Percentiles rank a stretch among this genome's conserved stretches.
phyloP scores from a whole-genome alignment of 2,797 vertebrate genomes.

The Erethizon dorsatum region DNA sequence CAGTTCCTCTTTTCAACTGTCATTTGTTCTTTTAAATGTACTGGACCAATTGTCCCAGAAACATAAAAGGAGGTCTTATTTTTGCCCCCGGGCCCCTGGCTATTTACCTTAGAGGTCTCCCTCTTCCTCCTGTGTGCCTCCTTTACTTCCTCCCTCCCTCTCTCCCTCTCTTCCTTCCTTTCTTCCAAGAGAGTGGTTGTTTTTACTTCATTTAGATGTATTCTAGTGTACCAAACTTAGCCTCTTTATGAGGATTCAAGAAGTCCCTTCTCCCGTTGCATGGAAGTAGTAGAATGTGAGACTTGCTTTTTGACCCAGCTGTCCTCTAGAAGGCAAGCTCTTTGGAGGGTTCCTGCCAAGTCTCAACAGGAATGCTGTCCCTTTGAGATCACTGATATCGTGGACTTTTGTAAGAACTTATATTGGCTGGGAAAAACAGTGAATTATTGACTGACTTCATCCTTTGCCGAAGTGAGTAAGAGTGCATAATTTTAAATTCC shows the following conservation, averaged over 20 bases:
- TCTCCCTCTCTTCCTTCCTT: background rate
- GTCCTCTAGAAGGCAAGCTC: background rate
- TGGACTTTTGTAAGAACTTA: background rate
- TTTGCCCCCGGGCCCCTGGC: background rate
- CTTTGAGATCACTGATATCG: background rate
- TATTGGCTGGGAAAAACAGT: background rate
- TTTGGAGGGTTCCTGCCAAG: background rate
- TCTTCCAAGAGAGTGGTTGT: background rate
- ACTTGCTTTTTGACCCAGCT: background rate
- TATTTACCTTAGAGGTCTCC: slow-evolving; percentile 23
- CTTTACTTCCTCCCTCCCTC: background rate
- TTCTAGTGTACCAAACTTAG: background rate
- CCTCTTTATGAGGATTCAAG: background rate
- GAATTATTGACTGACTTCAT: background rate
- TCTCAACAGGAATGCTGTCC: background rate
- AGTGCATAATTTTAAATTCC: background rate
- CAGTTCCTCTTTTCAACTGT: background rate
- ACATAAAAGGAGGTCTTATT: background rate
- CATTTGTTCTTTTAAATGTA: background rate
- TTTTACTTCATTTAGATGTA: slow-evolving; percentile 3
- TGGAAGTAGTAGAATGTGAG: background rate
- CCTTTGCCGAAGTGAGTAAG: background rate
- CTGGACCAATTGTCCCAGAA: background rate
- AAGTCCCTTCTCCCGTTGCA: background rate
- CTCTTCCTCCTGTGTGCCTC: background rate